Percentiles rank a stretch among this genome's conserved stretches.
These are phyloP conservation scores for Tokudaia tokunoshimensis DNA, from an alignment of 2,797 vertebrate genomes.

Conservation along the genomic window DNA sequence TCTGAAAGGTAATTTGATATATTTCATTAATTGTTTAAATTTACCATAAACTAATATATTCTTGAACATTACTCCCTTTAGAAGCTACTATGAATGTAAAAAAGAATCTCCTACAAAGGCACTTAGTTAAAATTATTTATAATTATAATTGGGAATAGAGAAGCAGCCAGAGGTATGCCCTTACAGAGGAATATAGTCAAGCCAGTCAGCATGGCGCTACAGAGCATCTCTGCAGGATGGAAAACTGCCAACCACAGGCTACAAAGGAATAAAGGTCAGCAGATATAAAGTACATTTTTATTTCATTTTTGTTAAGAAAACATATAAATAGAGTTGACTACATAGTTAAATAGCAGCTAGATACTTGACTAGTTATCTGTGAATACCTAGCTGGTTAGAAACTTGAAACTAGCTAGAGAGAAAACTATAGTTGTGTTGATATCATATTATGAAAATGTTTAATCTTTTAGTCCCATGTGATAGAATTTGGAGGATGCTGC, in stretches of 20 bases:
- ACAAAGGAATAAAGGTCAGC: background rate
- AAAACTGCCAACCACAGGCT: background rate
- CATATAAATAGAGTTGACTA: background rate
- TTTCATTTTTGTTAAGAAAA: slow-evolving; percentile 53
- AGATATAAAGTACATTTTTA: background rate
- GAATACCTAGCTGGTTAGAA: background rate
- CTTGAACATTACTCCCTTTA: slow-evolving; percentile 25
- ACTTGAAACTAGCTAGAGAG: background rate
- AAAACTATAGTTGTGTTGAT: background rate
- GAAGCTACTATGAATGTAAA: slow-evolving; percentile 12
- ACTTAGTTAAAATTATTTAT: slow-evolving; percentile 4
- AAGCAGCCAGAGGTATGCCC: background rate
- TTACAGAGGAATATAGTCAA: slow-evolving; percentile 13
- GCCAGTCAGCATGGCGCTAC: background rate
- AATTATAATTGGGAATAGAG: background rate
- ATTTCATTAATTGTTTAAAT: background rate
- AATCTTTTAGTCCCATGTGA: background rate
- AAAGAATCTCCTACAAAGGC: slow-evolving; percentile 31
- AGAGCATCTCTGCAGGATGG: background rate
- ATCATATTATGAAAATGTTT: slow-evolving; percentile 13
- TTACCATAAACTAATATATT: background rate
- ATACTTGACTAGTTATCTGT: background rate
- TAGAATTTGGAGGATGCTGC: background rate
- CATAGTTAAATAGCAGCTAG: background rate
- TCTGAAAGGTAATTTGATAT: background rate